Conservation (phyloP, 2,113 vertebrate species). For the Nibea albiflora region DNA sequence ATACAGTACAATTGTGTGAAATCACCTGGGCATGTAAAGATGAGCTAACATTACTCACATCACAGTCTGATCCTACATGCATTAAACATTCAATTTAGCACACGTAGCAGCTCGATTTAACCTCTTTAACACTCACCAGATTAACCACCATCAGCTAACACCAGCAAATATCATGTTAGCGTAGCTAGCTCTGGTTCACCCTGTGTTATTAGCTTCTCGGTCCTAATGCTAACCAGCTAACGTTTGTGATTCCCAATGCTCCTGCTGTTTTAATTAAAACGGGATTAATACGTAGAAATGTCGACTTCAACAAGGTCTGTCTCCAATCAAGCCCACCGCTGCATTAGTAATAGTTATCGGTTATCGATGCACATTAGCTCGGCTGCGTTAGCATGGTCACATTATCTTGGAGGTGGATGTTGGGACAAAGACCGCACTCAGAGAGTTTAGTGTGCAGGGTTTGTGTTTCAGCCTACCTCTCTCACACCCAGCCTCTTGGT, state of each 20-base stretch:
- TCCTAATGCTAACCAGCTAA: constrained; percentile 56
- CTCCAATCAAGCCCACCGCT: too few species aligned
- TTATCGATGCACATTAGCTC: constrained; percentile 43
- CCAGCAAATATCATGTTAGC: not conserved
- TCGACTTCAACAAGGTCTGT: rapidly evolving
- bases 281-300: too few species aligned
- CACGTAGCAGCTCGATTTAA: not conserved
- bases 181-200: too few species aligned
- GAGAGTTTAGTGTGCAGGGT: not conserved
- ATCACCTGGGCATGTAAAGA: not conserved
- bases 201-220: constrained; percentile 3
- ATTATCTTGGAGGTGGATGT: not conserved
- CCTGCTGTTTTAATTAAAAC: not conserved
- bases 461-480: constrained; percentile 30
- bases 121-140: not conserved
- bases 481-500: constrained; percentile 1
- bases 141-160: not conserved
- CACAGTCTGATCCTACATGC: not conserved
- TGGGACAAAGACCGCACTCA: constrained; percentile 58
- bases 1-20: not conserved
- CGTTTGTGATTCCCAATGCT: not conserved
- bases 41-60: not conserved
- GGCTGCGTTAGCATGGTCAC: constrained; percentile 37
- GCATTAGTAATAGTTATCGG: not conserved
- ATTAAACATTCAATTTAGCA: not conserved